Base-by-base conservation (phyloP, 2,797 vertebrate species). In the Chelon auratus region DNA sequence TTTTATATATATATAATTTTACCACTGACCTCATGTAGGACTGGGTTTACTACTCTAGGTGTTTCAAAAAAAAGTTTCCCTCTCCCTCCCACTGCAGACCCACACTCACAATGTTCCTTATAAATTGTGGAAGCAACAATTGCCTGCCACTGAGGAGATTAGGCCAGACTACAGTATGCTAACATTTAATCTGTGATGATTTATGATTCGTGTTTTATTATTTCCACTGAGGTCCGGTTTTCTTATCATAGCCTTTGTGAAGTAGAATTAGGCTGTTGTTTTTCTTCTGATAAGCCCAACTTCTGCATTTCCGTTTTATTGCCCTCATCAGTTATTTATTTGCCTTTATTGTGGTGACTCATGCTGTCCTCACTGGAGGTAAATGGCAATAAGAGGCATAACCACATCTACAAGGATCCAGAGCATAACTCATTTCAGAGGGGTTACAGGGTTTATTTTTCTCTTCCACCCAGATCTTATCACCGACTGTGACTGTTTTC, bases 291-390 rank as follows among this genome's bases (percentile, higher is more conserved):
- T 92, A 93, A 93, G 82, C 79, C 47, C 24, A 81, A 82, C 62
- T 90, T 86, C 67, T 83, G 72, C 62, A 71, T 90, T 89, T 88
- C 55, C 79, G 78, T 82, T 86, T 76, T 80, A 90, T 86, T 89
- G 65, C 70, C 66, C 80, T 87, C 87, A 87, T 92, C 84, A 88
- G 70, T 91, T 90, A 89, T 93, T 92, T 89, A 87, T 91, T 89
- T 87, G 78, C 55, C 77, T 90, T 86, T 85, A 85, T 82, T 86
- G 63, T 62, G 57, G 63, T 83, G 85, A 91, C 86, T 90, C 70
- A 75, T 83, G 85, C 80, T 75, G 74, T 84, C 76, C 68, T 75
- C 79, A 58, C 56, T 85, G 78, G 78, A 89, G 82, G 88, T 92
- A 91, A 93, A 91, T 88, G 85, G 79, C 82, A 90, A 85, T 88